Conservation (phyloP, 2,888 invertebrate genomes). For the Philereme vetulata region DNA sequence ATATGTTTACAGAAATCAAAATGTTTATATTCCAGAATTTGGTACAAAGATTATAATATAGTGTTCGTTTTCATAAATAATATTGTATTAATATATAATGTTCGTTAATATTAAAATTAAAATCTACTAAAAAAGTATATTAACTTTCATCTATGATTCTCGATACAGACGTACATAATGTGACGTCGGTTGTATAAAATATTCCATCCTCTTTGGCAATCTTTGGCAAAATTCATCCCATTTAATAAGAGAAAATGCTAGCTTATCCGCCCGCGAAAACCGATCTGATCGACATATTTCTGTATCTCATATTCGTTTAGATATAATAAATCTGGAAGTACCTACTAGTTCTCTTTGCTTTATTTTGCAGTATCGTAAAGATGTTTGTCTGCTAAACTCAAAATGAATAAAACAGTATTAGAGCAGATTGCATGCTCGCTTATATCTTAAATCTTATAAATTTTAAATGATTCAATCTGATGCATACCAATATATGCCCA, state of each 20-base stretch:
- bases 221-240: conserved; percentile 5
- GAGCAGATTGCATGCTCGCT: too few relatives aligned
- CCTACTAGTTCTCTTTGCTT: neutral
- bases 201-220: conserved; percentile 1
- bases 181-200: neutral
- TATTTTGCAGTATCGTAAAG: neutral
- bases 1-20: too few relatives aligned
- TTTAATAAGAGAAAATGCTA: conserved; percentile 1
- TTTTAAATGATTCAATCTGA: too few relatives aligned
- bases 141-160: too few relatives aligned
- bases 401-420: neutral
- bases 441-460: too few relatives aligned
- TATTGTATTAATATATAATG: too few relatives aligned
- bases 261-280: conserved; percentile 1
- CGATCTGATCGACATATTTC: conserved; percentile 7
- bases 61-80: too few relatives aligned
- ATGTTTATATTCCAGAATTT: too few relatives aligned
- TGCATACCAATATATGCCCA: too few relatives aligned
- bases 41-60: too few relatives aligned
- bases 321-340: neutral
- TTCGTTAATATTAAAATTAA: too few relatives aligned
- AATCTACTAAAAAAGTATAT: too few relatives aligned
- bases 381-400: neutral
- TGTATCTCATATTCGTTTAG: conserved; percentile 1
- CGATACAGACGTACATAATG: neutral